Evolutionary conservation across 2,888 invertebrate species (phyloP).

Genomic region (Parnassius smintheus): DNA sequence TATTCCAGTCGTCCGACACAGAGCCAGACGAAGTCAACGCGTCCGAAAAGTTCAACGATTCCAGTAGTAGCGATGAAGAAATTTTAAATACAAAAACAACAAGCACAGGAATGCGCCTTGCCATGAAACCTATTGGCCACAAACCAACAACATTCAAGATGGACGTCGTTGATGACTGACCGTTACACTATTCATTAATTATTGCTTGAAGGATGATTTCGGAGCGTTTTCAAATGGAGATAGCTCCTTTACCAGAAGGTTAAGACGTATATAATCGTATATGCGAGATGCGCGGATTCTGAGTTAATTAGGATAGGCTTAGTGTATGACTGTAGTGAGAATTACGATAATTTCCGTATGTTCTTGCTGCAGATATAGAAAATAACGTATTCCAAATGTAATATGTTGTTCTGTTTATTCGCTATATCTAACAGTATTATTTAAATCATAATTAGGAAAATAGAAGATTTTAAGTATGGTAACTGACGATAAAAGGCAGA

Average conservation of each 20-base stretch:
- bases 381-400: not conserved
- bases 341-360: too few relatives aligned
- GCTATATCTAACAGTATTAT: conserved; percentile 13
- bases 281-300: conserved; percentile 3
- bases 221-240: not conserved
- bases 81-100: conserved; percentile 59
- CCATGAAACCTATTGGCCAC: conserved; percentile 66
- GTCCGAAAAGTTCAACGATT: conserved; percentile 60
- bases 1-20: conserved; percentile 61
- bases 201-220: not conserved
- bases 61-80: conserved; percentile 72
- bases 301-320: conserved; percentile 8
- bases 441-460: not conserved
- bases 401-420: not conserved
- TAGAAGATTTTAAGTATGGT: not conserved
- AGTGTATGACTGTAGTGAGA: conserved; percentile 11
- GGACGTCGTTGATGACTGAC: conserved; percentile 68
- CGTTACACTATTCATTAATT: conserved; percentile 30
- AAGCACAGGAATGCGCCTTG: conserved; percentile 56
- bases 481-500: too few relatives aligned
- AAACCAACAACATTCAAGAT: conserved; percentile 65
- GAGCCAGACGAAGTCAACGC: conserved; percentile 58
- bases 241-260: not conserved
- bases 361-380: not conserved
- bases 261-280: too few relatives aligned